Conservation (phyloP, 2,888 invertebrate genomes). For the Lissonota sp. region DNA sequence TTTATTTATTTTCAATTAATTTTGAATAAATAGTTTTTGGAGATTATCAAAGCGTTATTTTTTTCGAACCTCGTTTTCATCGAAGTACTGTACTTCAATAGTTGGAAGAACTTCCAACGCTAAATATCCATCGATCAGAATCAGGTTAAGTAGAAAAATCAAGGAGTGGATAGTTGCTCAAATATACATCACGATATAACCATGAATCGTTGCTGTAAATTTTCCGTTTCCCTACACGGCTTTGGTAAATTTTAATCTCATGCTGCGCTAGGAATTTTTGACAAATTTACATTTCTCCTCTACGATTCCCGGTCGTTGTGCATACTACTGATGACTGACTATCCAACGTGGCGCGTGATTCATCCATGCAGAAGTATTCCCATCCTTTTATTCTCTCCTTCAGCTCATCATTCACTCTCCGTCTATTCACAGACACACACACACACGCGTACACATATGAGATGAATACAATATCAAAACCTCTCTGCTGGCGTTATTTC, state of each 20-base stretch:
- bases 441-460: not conserved
- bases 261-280: conserved; percentile 4
- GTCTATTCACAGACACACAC: conserved; percentile 4
- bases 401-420: conserved; percentile 26
- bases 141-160: no score
- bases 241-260: conserved; percentile 35
- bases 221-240: not conserved
- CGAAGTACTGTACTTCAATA: no score
- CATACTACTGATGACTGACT: conserved; percentile 37
- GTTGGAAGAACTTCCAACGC: no score
- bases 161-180: no score
- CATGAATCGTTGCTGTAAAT: not conserved
- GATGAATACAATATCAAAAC: conserved; percentile 6
- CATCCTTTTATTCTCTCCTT: conserved; percentile 9
- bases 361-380: conserved; percentile 44
- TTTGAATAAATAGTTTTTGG: no score
- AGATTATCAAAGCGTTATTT: no score
- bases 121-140: no score
- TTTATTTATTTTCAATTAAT: no score
- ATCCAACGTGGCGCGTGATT: conserved; percentile 16
- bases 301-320: conserved; percentile 8
- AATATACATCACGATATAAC: not conserved
- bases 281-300: conserved; percentile 38
- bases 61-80: no score
- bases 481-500: conserved; percentile 6